Evolutionary conservation across 2,797 vertebrate species (phyloP).

Genomic region (Anguilla obscura): DNA sequence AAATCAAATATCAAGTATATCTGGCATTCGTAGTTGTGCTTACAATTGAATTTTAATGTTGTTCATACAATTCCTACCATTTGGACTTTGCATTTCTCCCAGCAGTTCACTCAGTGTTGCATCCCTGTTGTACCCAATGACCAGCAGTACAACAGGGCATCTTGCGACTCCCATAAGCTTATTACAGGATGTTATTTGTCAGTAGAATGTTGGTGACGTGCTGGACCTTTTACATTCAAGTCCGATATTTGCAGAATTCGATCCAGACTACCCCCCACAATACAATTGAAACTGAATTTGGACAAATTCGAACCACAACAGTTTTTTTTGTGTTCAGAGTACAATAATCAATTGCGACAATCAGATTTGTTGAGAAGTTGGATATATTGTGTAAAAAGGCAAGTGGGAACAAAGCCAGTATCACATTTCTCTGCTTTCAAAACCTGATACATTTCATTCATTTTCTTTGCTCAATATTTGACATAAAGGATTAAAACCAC

Average conservation of each 20-base stretch:
- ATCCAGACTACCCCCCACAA: too few relatives aligned
- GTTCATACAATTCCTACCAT: background rate
- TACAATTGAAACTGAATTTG: too few relatives aligned
- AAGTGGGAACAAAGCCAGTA: background rate
- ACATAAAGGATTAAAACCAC: background rate
- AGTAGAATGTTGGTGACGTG: too few relatives aligned
- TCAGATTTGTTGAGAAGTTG: too few relatives aligned
- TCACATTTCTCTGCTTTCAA: background rate
- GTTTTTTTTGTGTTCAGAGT: too few relatives aligned
- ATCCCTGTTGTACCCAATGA: too few relatives aligned
- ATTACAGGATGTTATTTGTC: background rate
- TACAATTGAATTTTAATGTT: background rate
- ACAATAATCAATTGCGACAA: too few relatives aligned
- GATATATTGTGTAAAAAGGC: background rate
- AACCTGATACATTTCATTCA: background rate
- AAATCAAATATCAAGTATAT: background rate
- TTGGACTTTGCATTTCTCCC: background rate
- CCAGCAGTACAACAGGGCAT: background rate
- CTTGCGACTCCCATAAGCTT: background rate
- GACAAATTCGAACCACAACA: too few relatives aligned
- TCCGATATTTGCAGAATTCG: too few relatives aligned
- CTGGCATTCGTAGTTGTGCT: background rate
- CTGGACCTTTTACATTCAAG: too few relatives aligned
- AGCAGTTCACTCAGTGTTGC: too few relatives aligned
- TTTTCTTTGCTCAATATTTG: background rate